These are phyloP conservation scores for Uloborus diversus DNA, from an alignment of 1,140 invertebrate genomes.

Conservation along the genomic window DNA sequence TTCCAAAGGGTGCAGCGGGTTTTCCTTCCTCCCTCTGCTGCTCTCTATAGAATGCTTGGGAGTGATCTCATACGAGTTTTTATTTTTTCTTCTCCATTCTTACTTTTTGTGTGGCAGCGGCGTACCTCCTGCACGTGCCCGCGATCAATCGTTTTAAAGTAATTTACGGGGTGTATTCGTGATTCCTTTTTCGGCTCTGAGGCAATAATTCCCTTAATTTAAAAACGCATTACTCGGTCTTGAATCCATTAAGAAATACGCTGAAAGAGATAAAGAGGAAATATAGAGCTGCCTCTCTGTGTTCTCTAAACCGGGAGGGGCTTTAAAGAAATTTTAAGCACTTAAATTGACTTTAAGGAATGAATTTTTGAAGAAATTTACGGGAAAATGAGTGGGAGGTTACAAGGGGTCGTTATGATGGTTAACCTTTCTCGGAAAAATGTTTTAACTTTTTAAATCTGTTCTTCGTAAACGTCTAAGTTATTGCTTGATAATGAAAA, in stretches of 20 bases:
- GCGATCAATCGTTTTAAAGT: slow-evolving; percentile 53
- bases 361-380: neutral
- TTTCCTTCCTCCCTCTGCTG: neutral
- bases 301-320: neutral
- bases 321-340: slow-evolving; percentile 17
- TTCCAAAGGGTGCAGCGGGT: slow-evolving; percentile 10
- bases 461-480: no score
- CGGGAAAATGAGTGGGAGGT: no score
- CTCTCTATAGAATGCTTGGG: neutral
- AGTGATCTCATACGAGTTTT: neutral
- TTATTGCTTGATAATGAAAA: no score
- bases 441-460: no score
- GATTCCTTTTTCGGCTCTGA: neutral
- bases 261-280: neutral
- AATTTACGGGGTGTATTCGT: slow-evolving; percentile 47
- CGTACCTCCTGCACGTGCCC: slow-evolving; percentile 15
- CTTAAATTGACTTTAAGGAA: slow-evolving; percentile 10
- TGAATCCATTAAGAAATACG: slow-evolving; percentile 20
- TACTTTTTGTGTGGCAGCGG: neutral
- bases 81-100: neutral
- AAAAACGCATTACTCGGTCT: slow-evolving; percentile 42
- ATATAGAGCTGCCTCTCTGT: neutral
- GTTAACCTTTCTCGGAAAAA: no score
- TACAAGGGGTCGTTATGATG: no score
- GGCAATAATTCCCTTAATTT: slow-evolving; percentile 47